Evolutionary conservation across 2,888 invertebrate genomes (phyloP).

Genomic region (Acanthosepion esculentum): DNA sequence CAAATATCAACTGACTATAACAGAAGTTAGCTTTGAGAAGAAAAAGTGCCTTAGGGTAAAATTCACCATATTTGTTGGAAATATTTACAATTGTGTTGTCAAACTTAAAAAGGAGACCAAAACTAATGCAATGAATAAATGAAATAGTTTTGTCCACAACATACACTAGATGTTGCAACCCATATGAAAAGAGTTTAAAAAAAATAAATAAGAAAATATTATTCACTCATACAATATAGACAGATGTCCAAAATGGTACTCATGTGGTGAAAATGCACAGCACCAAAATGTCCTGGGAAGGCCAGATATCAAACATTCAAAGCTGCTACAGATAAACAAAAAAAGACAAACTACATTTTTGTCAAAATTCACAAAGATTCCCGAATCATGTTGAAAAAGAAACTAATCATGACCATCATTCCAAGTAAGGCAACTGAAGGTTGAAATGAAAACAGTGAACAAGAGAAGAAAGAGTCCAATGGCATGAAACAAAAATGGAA

Average conservation of each 20-base stretch:
- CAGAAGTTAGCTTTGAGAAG: neutral
- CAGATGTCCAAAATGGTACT: neutral
- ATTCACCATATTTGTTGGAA: neutral
- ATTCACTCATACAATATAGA: neutral
- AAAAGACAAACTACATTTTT: neutral
- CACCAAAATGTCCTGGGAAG: neutral
- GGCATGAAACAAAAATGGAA: neutral
- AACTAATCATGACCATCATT: neutral
- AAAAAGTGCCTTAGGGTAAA: slow-evolving; percentile 9
- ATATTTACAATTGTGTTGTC: neutral
- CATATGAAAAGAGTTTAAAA: no score
- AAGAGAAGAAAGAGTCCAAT: neutral
- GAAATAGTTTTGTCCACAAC: neutral
- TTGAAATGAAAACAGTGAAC: neutral
- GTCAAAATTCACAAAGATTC: neutral
- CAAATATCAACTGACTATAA: neutral
- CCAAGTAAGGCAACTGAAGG: slow-evolving; percentile 33
- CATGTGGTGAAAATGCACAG: neutral
- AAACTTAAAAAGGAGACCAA: neutral
- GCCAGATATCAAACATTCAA: neutral
- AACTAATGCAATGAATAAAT: neutral
- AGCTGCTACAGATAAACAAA: neutral
- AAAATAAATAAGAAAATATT: neutral
- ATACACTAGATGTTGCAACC: neutral
- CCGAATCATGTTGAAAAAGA: neutral